Evolutionary conservation across 2,797 vertebrate species (phyloP), one percentile per base, ranked within the genome.

Genomic region (Thaleichthys pacificus): DNA sequence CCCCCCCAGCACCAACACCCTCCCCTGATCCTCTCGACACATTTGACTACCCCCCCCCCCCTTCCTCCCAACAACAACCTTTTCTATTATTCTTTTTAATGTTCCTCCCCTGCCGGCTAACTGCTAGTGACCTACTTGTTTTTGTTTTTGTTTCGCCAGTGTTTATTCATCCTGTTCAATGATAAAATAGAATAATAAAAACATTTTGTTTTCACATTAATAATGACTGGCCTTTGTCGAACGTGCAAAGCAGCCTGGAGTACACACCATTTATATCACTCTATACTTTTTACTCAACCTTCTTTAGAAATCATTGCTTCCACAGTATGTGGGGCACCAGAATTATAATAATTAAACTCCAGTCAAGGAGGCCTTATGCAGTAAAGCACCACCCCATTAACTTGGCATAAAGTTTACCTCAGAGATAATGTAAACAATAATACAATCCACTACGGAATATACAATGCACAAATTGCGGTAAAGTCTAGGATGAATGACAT

Each of bases 41-140:
- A 81, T 87, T 83, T 72, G 84, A 77, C 83, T 78, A 66, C 82
- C 84, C 78, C 80, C 69, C 82, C 84, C 77, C 80, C 57, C 65
- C 64, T 58, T 61, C 84, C 64, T 42, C 65, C 78, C 86, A 87
- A 87, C 81, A 88, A 88, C 86, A 86, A 87, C 87, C 89, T 91
- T 90, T 87, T 93, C 86, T 92, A 89, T 89, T 85, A 91, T 92
- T 92, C 91, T 90, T 91, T 91, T 90, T 92, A 89, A 92, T 89
- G 90, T 92, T 61, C 77, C 83, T 81, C 84, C 49, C 69, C 66
- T 80, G 83, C 79, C 75, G 78, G 77, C 79, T 77, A 69, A 70
- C 70, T 86, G 84, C 85, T 86, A 85, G 83, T 85, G 89, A 90
- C 91, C 90, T 89, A 91, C 89, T 93, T 92, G 86, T 87, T 92